phyloP scores from a whole-genome alignment of 2,113 vertebrate genomes.

The Solea solea region DNA sequence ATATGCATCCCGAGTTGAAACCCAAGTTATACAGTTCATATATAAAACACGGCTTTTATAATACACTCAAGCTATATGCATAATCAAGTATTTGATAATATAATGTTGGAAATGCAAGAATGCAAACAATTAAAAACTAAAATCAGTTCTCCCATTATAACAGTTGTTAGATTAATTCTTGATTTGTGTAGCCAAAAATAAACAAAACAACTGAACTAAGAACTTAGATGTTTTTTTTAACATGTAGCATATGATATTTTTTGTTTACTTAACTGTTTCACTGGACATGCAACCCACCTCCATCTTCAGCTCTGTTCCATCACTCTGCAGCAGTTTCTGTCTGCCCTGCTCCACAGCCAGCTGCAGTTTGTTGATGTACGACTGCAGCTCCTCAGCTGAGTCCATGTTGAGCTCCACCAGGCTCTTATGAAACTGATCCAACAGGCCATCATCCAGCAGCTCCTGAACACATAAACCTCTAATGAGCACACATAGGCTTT shows the following conservation, averaged over 20 bases:
- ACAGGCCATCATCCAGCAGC: conserved; percentile 78
- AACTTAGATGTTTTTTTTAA: too few species aligned
- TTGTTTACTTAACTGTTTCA: too few species aligned
- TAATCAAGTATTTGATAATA: not conserved
- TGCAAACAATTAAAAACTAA: too few species aligned
- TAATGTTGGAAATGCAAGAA: too few species aligned
- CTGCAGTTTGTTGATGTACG: conserved; percentile 94
- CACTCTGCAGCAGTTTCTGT: conserved; percentile 88
- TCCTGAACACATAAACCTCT: conserved; percentile 69
- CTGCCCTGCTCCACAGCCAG: conserved; percentile 88
- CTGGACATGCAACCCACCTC: conserved; percentile 78
- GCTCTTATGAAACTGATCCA: conserved; percentile 91
- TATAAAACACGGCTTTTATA: not conserved
- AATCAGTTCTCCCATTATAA: too few species aligned
- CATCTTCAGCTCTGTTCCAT: conserved; percentile 86
- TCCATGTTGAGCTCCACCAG: conserved; percentile 97
- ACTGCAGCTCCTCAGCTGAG: conserved; percentile 95
- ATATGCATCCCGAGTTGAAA: not conserved
- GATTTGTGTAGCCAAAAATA: too few species aligned
- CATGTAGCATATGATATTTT: too few species aligned
- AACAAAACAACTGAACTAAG: too few species aligned
- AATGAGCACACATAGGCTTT: not conserved
- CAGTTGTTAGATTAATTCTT: too few species aligned
- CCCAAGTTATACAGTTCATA: not conserved
- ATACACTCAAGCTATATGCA: not conserved